Base-by-base conservation (phyloP, 64 coral and sea anemone species). In the Dendronephthya gigantea region DNA sequence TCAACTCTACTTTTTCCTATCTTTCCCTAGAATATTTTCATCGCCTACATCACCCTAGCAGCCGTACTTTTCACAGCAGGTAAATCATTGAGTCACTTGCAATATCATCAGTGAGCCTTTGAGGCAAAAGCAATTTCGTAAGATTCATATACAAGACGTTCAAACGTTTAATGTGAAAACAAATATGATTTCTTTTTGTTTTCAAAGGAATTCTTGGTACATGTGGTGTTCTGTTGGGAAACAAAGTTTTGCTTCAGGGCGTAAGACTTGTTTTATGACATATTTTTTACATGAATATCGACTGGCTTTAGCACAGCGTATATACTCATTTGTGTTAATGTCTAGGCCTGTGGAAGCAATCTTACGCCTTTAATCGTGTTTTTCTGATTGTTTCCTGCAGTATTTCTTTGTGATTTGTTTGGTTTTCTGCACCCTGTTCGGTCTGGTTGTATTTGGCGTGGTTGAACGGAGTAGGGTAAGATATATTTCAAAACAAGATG, bases 1-100 rank as follows among this genome's bases (percentile, higher is more conserved):
- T 37, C 9, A 13, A 27, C 35, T 76, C 2, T 22, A 4, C 4
- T 16, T 76, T 76, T 1, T 36, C 8, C 0, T 34, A 17, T 79
- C 6, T 19, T 9, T 79, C 29, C 29, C 2, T 29, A 79, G 72
- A 34, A 34, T 19, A 33, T 79, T 34, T 79, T 36, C 28, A 39
- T 79, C 2, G 72, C 36, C 72, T 79, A 79, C 22, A 79, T 79
- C 15, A 28, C 32, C 12, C 22, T 79, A 12, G 19, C 72, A 34
- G 72, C 72, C 12, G 72, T 79, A 33, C 29, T 79, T 12, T 79
- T 79, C 32, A 79, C 72, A 36, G 72, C 72, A 79, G 72, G 72
- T 79, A 79, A 79, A 11, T 11, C 41, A 45, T 45, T 4, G 4
- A 39, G 9, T 16, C 15, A 34, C 72, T 9, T 7, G 22, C 5